Base-by-base conservation (phyloP, 2,888 invertebrate species). In the Diaprepes abbreviatus region DNA sequence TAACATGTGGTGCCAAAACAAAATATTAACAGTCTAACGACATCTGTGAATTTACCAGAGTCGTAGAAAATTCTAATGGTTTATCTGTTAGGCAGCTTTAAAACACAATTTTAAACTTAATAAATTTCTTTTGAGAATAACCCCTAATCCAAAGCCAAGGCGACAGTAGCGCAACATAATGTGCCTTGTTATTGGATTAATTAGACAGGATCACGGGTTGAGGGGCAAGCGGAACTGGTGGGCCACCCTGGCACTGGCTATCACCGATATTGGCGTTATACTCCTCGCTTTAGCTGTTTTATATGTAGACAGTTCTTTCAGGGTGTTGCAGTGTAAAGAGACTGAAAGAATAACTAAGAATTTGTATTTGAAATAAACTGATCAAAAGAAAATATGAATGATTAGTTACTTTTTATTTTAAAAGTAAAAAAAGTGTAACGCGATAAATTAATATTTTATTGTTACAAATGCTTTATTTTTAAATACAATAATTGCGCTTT, bases 251-350 rank as follows among this genome's bases (percentile, higher is more conserved):
- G 83, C 77, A 83, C 83, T 71, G 82, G 79, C 79, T 83, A 83
- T 82, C 83, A 83, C 83, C 83, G 78, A 82, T 83, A 83, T 83
- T 83, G 81, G 82, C 80, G 82, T 80, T 82, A 79, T 81, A 81
- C 81, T 82, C 79, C 78, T 79, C 79, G 78, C 74, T 76, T 78
- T 28, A 16, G 48, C 28, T 78, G 57, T 62, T 68, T 50, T 31
- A 52, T 38, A 40, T 59, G 40, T 54, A 50, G 48, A 50, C 28
- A 12, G 48, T 16, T 16, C 48, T 50, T 50, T 50, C 12, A 10
- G 48, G 48, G 48, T 50, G 48, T 6, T 28, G 48, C 28, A 28
- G 14, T 50, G 14, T 14, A 14, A 50, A 31, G 14, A 50, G 31
- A 28, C 28, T 28, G 12, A 50, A 48, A 14, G 12, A 28, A 48